phyloP scores from a whole-genome alignment of 1,140 invertebrate genomes.

The Drosophila orosa region DNA sequence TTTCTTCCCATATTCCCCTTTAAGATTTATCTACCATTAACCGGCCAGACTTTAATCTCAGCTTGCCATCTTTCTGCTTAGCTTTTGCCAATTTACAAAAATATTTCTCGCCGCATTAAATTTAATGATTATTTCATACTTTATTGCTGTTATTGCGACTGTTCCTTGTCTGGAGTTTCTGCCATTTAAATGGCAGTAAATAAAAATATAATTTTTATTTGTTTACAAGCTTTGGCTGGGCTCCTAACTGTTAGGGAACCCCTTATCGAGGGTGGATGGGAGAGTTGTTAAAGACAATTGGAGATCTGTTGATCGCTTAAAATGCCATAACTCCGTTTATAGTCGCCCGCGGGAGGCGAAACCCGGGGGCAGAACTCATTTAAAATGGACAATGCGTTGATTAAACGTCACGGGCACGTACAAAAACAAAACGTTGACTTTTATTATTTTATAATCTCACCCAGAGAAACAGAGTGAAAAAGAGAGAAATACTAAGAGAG shows the following conservation, averaged over 20 bases:
- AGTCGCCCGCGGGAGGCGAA: slow-evolving; percentile 10
- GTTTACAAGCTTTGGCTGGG: slow-evolving; percentile 23
- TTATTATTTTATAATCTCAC: slow-evolving; percentile 77
- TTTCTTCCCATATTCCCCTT: not conserved
- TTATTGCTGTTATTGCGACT: slow-evolving; percentile 43
- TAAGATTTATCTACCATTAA: slow-evolving; percentile 20
- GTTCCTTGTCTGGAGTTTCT: slow-evolving; percentile 70
- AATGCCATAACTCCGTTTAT: slow-evolving; percentile 78
- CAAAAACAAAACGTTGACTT: slow-evolving; percentile 72
- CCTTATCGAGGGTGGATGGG: slow-evolving; percentile 30
- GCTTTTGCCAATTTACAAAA: slow-evolving; percentile 11
- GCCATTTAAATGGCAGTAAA: slow-evolving; percentile 74
- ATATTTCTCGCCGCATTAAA: slow-evolving; percentile 43
- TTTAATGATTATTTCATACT: slow-evolving; percentile 47
- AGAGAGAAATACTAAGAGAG: not conserved
- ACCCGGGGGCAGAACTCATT: slow-evolving; percentile 29
- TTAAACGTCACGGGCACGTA: slow-evolving; percentile 76
- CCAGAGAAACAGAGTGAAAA: slow-evolving; percentile 11
- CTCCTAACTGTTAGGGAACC: slow-evolving; percentile 55
- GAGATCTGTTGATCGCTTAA: slow-evolving; percentile 71
- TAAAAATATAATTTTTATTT: slow-evolving; percentile 44
- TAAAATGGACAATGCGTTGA: slow-evolving; percentile 67
- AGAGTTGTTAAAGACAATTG: slow-evolving; percentile 51
- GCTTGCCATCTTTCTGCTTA: slow-evolving; percentile 2
- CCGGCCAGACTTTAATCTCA: slow-evolving; percentile 12